These are phyloP conservation scores for Enteromius paludinosus DNA, from an alignment of 2,797 vertebrate species.

Conservation along the genomic window DNA sequence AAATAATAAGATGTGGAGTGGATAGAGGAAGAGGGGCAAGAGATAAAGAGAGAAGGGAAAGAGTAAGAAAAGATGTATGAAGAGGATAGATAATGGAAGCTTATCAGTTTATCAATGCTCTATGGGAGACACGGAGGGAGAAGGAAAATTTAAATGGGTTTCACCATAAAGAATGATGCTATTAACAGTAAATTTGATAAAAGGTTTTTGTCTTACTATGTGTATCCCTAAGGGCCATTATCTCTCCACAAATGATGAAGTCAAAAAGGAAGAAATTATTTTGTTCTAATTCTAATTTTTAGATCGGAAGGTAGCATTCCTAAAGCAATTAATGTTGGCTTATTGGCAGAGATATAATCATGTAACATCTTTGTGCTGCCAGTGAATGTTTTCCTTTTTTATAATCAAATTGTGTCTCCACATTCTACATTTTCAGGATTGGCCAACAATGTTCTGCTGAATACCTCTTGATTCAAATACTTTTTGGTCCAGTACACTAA, in stretches of 20 bases:
- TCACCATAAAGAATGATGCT: background rate
- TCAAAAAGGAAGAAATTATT: background rate
- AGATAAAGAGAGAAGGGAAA: background rate
- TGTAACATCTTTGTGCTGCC: background rate
- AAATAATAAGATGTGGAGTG: background rate
- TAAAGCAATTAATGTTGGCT: background rate
- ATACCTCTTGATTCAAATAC: slow-evolving; percentile 82
- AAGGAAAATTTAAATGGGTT: background rate
- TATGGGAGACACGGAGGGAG: background rate
- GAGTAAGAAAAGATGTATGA: background rate
- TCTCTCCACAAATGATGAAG: background rate
- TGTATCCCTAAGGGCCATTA: background rate
- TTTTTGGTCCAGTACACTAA: slow-evolving; percentile 74
- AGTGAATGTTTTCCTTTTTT: background rate
- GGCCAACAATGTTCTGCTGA: slow-evolving; percentile 73
- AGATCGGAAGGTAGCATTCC: background rate
- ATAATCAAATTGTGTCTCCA: slow-evolving; percentile 29
- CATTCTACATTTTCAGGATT: slow-evolving; percentile 55
- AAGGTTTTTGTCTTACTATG: background rate
- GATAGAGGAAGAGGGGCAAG: background rate
- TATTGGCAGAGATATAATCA: background rate
- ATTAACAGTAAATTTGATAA: background rate
- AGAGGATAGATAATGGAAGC: background rate
- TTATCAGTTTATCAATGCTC: background rate
- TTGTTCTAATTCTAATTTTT: background rate